Evolutionary conservation across 2,888 invertebrate genomes (phyloP).

Genomic region (Drosophila anomelani): DNA sequence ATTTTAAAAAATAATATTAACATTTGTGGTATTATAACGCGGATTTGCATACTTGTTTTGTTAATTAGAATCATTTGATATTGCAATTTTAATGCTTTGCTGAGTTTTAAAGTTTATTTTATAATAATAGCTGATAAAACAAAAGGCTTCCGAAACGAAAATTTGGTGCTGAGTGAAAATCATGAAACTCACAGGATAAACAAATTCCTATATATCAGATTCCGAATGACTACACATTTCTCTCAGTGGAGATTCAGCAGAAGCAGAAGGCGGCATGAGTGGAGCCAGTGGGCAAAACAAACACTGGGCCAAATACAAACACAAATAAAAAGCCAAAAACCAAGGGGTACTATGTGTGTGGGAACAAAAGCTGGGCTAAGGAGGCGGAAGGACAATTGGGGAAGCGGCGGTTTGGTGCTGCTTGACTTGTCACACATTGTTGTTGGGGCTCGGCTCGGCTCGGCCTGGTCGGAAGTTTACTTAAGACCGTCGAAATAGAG

Average conservation of each 20-base stretch:
- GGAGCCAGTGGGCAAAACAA: constrained; percentile 74
- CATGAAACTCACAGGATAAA: background rate
- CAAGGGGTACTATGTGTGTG: constrained; percentile 37
- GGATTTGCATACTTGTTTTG: too few relatives aligned
- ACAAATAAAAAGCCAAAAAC: constrained; percentile 74
- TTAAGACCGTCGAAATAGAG: constrained; percentile 81
- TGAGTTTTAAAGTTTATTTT: too few relatives aligned
- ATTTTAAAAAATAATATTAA: too few relatives aligned
- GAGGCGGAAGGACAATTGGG: background rate
- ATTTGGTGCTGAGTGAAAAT: background rate
- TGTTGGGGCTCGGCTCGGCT: constrained; percentile 6
- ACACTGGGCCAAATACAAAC: constrained; percentile 71
- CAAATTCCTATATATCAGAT: background rate
- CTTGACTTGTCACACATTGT: constrained; percentile 76
- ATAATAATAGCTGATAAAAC: too few relatives aligned
- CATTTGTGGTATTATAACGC: too few relatives aligned
- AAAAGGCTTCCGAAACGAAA: too few relatives aligned
- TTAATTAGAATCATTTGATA: too few relatives aligned
- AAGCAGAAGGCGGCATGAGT: constrained; percentile 46
- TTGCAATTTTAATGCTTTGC: too few relatives aligned
- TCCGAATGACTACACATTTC: background rate
- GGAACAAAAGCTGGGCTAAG: background rate
- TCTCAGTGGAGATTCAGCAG: constrained; percentile 21
- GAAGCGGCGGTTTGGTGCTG: constrained; percentile 43
- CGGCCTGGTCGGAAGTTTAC: constrained; percentile 73